Evolutionary conservation across 1,140 invertebrate genomes (phyloP), one percentile per base, ranked within the genome.

Genomic region (Ips typographus): DNA sequence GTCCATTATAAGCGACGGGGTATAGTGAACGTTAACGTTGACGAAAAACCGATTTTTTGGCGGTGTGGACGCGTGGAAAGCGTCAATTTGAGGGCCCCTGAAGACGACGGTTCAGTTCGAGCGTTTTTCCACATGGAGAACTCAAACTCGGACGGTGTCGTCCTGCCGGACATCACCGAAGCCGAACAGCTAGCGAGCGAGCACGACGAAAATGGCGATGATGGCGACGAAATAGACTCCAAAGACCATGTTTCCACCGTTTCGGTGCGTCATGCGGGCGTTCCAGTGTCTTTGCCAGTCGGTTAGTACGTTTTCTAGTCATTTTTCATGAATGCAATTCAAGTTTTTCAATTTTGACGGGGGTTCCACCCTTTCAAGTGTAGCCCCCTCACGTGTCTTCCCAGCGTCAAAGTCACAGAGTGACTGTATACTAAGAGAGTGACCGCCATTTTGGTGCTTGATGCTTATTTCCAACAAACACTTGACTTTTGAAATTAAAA

Each of bases 251-350:
- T 82, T 77, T 77, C 81, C 77, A 78, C 79, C 74, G 69, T 82
- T 74, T 73, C 80, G 61, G 75, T 82, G 76, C 71, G 84, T 78
- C 77, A 79, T 80, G 84, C 86, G 47, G 87, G 85, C 7, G 88
- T 91, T 47, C 89, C 91, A 52, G 91, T 92, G 56, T 88, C 89
- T 49, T 78, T 93, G 73, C 91, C 91, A 36, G 90, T 92, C 63
- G 90, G 90, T 58, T 91, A 90, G 68, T 70, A 47, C 3, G 8
- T 57, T 58, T 58, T 58, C 42, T 37, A 44, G 7, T 41, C 8
- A n/a, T 37, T 2, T 49, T 49, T 1, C 22, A 49, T 49, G 44
- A 6, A 49, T 49, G 44, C 22, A 22, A 22, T 22, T 22, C 22
- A 1, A 36, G 5, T 7, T 53, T 4, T 36, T n/a, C 5, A 22